Evolutionary conservation across 2,113 vertebrate species (phyloP), one percentile per base, ranked within the genome.

Genomic region (Cyprinus carpio): DNA sequence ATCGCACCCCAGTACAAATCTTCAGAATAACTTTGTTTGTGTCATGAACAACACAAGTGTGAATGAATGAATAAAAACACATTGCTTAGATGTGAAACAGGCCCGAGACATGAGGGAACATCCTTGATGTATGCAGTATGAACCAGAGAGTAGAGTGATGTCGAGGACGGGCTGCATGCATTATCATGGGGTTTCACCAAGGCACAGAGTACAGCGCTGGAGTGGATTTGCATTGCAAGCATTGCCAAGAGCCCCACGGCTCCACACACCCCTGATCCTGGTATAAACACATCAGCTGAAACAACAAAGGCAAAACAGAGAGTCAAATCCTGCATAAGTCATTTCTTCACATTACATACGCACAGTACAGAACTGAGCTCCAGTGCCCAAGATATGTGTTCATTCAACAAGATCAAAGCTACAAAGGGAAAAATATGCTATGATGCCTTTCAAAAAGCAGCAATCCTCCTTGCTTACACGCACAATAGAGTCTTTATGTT

Each of bases 161-260:
- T 75, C 3, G 6, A 92, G 51, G 51, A 54, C 1, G 51, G 51
- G 51, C 16, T 85, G 85, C 95, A 95, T 95, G 95, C 94, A 94
- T 93, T 94, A 94, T 90, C 90, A 92, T 89, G 11, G 88, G 89
- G 89, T 89, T 89, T 86, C 92, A 93, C 92, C 93, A 95, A 95
- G 95, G 95, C 94, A 95, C 94, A 93, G 91, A 92, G 91, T 90
- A 89, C 90, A 90, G 90, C 64, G 67, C 86, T 89, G 89, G 91
- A 89, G 89, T 91, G 88, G 87, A 90, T 93, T 90, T 93, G 94
- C 93, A 93, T 91, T 85, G 91, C 91, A 94, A 93, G 92, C 90
- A 86, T 87, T 86, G 88, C 89, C 86, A 90, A 67, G 85, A 89
- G 90, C 87, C 87, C 87, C 89, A 87, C 89, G 88, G 90, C 87